These are phyloP conservation scores for Dorcus hopei DNA, from an alignment of 2,888 invertebrate genomes.

Conservation along the genomic window DNA sequence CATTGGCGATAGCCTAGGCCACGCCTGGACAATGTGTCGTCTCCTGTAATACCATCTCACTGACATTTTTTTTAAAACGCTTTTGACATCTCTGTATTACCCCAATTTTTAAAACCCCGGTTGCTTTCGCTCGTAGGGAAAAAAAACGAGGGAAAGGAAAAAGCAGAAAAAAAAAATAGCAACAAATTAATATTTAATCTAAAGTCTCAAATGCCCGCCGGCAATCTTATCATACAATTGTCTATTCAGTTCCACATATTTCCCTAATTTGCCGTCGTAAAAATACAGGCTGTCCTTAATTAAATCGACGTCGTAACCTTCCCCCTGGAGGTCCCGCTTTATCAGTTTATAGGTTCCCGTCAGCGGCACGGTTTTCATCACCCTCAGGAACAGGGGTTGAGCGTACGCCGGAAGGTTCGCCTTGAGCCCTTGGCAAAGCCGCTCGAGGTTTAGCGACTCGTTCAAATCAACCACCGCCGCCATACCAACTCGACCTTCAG, in stretches of 20 bases:
- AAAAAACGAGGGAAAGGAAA: no score
- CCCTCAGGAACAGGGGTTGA: conserved; percentile 81
- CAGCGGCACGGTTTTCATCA: conserved; percentile 73
- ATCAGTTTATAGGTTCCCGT: conserved; percentile 92
- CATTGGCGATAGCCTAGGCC: no score
- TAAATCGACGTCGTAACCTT: conserved; percentile 75
- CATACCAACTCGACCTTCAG: conserved; percentile 92
- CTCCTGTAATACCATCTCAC: no score
- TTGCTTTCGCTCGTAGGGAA: no score
- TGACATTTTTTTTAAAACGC: no score
- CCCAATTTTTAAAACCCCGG: no score
- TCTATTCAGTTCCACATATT: conserved; percentile 36
- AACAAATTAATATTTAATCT: background rate
- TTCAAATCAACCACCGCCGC: conserved; percentile 77
- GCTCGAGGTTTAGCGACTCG: conserved; percentile 56
- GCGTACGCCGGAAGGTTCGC: conserved; percentile 80
- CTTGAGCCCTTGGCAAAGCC: conserved; percentile 63
- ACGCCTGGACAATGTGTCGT: no score
- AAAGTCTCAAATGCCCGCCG: conserved; percentile 33
- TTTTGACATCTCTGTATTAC: no score
- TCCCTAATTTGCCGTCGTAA: conserved; percentile 39
- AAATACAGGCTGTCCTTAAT: conserved; percentile 75
- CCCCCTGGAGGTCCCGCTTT: conserved; percentile 80
- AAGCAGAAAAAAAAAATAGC: no score
- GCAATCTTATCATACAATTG: conserved; percentile 39